Percentiles rank a stretch among this genome's conserved stretches.
Evolutionary conservation across 1,140 invertebrate genomes (phyloP).

Genomic region (Rhagoletis zephyria): DNA sequence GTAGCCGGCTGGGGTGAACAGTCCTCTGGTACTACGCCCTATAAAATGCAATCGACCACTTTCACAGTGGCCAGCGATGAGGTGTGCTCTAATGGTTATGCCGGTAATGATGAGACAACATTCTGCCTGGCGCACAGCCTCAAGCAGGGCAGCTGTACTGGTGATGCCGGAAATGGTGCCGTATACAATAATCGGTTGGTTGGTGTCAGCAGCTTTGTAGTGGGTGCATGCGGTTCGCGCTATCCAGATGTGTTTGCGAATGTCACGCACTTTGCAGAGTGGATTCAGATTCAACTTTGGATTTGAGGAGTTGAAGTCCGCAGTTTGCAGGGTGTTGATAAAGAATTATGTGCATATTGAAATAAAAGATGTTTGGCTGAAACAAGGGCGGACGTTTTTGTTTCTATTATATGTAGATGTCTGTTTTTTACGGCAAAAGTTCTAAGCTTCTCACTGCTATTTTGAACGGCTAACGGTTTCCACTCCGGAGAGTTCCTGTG

Average conservation of each 20-base stretch:
- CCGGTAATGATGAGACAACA: constrained; percentile 55
- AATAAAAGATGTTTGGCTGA: too few relatives aligned
- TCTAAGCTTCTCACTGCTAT: too few relatives aligned
- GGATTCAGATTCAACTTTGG: constrained; percentile 58
- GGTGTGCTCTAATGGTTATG: constrained; percentile 63
- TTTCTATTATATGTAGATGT: too few relatives aligned
- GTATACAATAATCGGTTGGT: constrained; percentile 62
- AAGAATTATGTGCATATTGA: too few relatives aligned
- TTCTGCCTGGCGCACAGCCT: constrained; percentile 66
- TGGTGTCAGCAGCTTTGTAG: constrained; percentile 65
- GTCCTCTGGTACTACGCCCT: constrained; percentile 60
- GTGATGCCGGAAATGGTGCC: constrained; percentile 67
- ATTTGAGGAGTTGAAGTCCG: background rate
- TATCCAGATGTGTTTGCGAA: constrained; percentile 68
- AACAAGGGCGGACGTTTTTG: too few relatives aligned
- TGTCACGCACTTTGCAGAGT: constrained; percentile 59
- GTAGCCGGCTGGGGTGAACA: constrained; percentile 67
- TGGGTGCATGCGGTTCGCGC: constrained; percentile 68
- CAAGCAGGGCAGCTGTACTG: constrained; percentile 66
- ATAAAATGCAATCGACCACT: constrained; percentile 61
- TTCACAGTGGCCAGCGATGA: constrained; percentile 59
- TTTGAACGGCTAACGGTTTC: too few relatives aligned
- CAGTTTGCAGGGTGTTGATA: background rate
- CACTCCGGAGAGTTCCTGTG: too few relatives aligned
- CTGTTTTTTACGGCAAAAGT: too few relatives aligned